Percentiles rank a stretch among this genome's conserved stretches.
phyloP scores from a whole-genome alignment of 2,113 vertebrate species.

The Oreochromis tanganicae region DNA sequence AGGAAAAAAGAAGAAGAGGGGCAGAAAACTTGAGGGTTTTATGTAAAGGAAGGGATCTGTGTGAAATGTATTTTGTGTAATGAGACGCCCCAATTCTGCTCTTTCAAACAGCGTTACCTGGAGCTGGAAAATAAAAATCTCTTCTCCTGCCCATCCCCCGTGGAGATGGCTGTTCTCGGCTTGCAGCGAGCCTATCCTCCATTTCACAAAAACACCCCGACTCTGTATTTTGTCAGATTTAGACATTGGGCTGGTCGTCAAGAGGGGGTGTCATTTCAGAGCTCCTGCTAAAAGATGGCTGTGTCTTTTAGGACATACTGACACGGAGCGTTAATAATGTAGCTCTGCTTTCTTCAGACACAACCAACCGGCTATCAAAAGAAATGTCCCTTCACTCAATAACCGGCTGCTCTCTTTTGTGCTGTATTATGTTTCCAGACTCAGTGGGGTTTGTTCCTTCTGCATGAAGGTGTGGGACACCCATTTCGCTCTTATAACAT shows the following conservation, averaged over 20 bases:
- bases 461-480: neutral
- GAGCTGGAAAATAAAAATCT: constrained; percentile 44
- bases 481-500: constrained; percentile 17
- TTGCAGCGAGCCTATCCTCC: constrained; percentile 2
- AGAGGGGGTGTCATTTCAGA: constrained; percentile 39
- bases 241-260: constrained; percentile 17
- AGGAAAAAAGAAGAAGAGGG: neutral
- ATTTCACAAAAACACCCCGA: constrained; percentile 22
- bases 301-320: constrained; percentile 41
- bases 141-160: constrained; percentile 1
- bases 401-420: neutral
- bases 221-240: constrained; percentile 30
- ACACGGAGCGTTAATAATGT: constrained; percentile 36
- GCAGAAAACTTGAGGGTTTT: constrained; percentile 9
- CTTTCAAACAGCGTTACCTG: constrained; percentile 48
- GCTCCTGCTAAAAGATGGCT: constrained; percentile 44
- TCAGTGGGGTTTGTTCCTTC: neutral
- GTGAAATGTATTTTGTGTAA: constrained; percentile 56
- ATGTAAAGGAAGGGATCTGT: constrained; percentile 31
- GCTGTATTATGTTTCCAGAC: neutral
- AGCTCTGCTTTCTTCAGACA: constrained; percentile 18
- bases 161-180: neutral
- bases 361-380: constrained; percentile 34
- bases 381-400: constrained; percentile 24
- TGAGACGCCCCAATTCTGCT: constrained; percentile 45